A percentile compares a stretch with the other conserved stretches of the same genome.
These are phyloP conservation scores for Sula dactylatra DNA, from an alignment of 2,113 vertebrate species.

Conservation along the genomic window DNA sequence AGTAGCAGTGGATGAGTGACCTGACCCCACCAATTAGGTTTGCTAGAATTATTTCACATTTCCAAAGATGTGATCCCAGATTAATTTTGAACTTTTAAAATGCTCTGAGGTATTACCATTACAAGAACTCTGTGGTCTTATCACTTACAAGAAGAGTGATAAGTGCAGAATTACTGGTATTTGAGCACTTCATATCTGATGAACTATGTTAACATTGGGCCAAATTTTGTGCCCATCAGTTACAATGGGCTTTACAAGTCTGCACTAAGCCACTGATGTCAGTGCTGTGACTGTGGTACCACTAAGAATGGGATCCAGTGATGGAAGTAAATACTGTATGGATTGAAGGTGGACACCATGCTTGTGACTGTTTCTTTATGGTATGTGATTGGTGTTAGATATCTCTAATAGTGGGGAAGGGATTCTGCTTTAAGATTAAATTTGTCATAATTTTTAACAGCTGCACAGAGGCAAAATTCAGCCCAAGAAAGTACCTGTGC, in stretches of 20 bases:
- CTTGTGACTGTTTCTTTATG: not conserved
- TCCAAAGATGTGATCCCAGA: not conserved
- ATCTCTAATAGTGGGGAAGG: not conserved
- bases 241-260: not conserved
- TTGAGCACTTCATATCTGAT: not conserved
- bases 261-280: not conserved
- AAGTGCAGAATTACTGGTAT: not conserved
- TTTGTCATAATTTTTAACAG: not conserved
- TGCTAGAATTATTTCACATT: not conserved
- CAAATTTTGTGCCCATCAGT: not conserved
- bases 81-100: not conserved
- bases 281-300: not conserved
- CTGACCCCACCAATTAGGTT: not conserved
- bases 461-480: not conserved
- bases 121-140: not conserved
- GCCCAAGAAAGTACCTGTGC: not conserved
- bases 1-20: not conserved
- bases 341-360: not conserved
- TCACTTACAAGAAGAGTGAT: not conserved
- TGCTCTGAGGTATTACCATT: not conserved
- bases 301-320: not conserved
- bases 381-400: not conserved
- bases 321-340: not conserved
- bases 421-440: not conserved
- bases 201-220: not conserved